phyloP scores from a whole-genome alignment of 1,140 invertebrate genomes.

The Drosophila azteca region DNA sequence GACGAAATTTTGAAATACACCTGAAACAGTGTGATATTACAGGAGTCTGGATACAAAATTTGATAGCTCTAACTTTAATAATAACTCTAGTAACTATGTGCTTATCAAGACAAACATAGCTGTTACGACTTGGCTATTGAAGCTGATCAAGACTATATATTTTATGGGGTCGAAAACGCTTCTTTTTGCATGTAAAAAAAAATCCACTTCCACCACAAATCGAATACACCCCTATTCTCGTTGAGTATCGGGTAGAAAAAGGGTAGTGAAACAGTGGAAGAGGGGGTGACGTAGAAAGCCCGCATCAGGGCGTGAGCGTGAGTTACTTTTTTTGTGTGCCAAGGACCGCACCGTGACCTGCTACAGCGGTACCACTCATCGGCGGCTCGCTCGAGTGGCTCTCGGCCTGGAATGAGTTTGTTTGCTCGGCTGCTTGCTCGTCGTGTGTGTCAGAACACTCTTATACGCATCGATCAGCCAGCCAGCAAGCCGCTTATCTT shows the following conservation, averaged over 20 bases:
- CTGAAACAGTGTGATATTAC: too few relatives aligned
- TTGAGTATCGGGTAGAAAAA: background rate
- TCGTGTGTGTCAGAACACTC: slow-evolving; percentile 13
- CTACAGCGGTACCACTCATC: slow-evolving; percentile 21
- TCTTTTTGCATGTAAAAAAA: too few relatives aligned
- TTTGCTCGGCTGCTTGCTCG: slow-evolving; percentile 4
- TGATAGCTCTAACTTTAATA: too few relatives aligned
- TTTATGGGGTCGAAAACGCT: too few relatives aligned
- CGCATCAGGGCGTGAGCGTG: slow-evolving; percentile 22
- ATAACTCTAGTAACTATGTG: too few relatives aligned
- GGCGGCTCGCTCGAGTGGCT: slow-evolving; percentile 26
- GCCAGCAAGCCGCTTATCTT: slow-evolving; percentile 54
- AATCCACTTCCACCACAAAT: too few relatives aligned
- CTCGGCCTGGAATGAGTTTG: background rate
- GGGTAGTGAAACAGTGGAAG: slow-evolving; percentile 2
- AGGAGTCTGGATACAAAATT: too few relatives aligned
- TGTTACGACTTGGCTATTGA: too few relatives aligned
- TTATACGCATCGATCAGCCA: slow-evolving; percentile 55
- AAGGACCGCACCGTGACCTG: slow-evolving; percentile 63
- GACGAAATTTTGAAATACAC: too few relatives aligned
- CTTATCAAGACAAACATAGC: too few relatives aligned
- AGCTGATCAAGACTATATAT: too few relatives aligned
- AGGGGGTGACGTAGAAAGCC: slow-evolving; percentile 11
- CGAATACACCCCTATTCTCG: too few relatives aligned
- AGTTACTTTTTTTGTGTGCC: slow-evolving; percentile 30